Base-by-base conservation (phyloP, 2,888 invertebrate genomes). In the Gonocerus acuteangulatus region DNA sequence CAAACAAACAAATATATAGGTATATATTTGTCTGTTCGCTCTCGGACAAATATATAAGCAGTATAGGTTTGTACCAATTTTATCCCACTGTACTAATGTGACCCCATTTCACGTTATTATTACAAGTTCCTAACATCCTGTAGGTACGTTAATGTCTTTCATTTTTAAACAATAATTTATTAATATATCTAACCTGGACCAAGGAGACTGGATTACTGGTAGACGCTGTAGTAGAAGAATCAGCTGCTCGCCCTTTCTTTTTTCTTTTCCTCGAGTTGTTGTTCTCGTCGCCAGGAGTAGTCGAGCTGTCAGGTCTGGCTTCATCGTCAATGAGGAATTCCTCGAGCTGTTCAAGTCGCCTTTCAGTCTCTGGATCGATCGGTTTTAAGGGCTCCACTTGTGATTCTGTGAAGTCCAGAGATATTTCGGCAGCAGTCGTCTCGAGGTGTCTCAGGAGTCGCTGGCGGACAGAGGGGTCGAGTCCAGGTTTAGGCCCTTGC, bases 381-480 rank as follows among this genome's bases (percentile, higher is more conserved):
- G 65, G 60, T 18, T 66, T 66, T 22, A 66, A 51, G 2, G 65
- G 65, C 23, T 65, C 64, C 2, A 62, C 63, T 15, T 61, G 59
- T 21, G 64, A 62, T 21, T 64, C 62, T 11, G 66, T 57, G 27
- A 81, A 75, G 69, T 82, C 81, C 61, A 80, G 72, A 69, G 82
- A 82, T 18, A 82, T 76, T 69, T 82, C 82, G 0, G 79, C 75
- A n/a, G 81, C 78, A 71, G 82, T 82, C 68, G 78, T 78, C 68
- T 82, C 81, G 68, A 83, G 71, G 70, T 83, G 82, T 36, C 81
- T 75, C 2, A 82, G 72, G 23, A 83, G 73, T 57, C 82, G 73
- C 69, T 82, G 82, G 62, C 80, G 78, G 15, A 81, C 77, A 1
- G 80, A 80, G 1, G 78, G 75, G 62, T 82, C 82, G 66, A 81